Percentiles rank a stretch among this genome's conserved stretches.
These are phyloP conservation scores for Drosophila sproati DNA, from an alignment of 1,140 invertebrate genomes.

Conservation along the genomic window DNA sequence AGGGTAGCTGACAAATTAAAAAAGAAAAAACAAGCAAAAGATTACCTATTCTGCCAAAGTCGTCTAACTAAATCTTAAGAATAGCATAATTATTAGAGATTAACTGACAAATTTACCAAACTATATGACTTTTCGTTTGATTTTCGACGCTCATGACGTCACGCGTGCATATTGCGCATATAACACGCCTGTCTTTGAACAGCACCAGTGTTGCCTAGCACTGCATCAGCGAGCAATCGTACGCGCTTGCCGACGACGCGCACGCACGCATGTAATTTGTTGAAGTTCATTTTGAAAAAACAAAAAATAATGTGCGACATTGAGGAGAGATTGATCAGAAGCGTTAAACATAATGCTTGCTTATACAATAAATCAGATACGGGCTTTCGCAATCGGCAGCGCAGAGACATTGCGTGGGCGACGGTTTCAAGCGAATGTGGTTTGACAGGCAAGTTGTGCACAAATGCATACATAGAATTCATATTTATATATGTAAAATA, in stretches of 20 bases:
- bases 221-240: neutral
- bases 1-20: too few species aligned
- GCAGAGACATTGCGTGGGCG: constrained; percentile 25
- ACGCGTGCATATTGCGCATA: neutral
- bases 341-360: constrained; percentile 30
- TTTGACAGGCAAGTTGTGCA: constrained; percentile 11
- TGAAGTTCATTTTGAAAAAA: constrained; percentile 13
- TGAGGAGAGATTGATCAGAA: constrained; percentile 21
- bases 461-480: neutral
- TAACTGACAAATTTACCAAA: neutral
- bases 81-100: neutral
- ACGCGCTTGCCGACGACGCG: constrained; percentile 1
- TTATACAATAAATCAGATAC: constrained; percentile 29
- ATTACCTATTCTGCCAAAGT: too few species aligned
- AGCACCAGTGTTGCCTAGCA: constrained; percentile 24
- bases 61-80: neutral
- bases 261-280: constrained; percentile 17
- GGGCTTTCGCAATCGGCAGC: neutral
- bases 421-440: constrained; percentile 11
- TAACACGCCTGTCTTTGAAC: constrained; percentile 9
- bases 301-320: neutral
- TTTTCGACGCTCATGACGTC: neutral
- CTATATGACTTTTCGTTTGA: neutral
- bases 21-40: too few species aligned
- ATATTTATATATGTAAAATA: neutral